A percentile compares a stretch with the other conserved stretches of the same genome.
phyloP scores from a whole-genome alignment of 92 coral and sea anemone genomes.

The Palythoa grandis region DNA sequence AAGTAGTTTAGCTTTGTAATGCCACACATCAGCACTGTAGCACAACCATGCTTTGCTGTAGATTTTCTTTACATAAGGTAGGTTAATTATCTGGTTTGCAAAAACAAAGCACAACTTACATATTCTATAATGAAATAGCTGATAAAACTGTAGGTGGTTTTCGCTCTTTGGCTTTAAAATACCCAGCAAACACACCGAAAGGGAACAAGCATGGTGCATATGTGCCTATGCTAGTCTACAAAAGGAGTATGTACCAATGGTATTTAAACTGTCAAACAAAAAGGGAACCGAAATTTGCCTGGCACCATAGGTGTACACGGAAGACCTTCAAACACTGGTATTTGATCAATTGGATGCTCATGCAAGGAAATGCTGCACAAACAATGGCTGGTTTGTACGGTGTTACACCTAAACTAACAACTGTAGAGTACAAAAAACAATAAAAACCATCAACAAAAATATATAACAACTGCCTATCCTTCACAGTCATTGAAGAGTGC shows the following conservation, averaged over 20 bases:
- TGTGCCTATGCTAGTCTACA: neutral
- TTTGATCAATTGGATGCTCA: constrained; percentile 24
- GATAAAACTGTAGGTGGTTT: constrained; percentile 23
- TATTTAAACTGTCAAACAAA: neutral
- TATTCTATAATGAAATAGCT: neutral
- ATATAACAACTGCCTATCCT: neutral
- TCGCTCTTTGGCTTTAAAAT: neutral
- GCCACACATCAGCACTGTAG: no score
- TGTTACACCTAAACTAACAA: neutral
- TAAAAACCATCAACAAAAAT: constrained; percentile 2
- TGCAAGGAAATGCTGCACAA: neutral
- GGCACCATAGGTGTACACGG: constrained; percentile 10
- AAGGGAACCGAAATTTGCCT: constrained; percentile 16
- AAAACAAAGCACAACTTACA: neutral
- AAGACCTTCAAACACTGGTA: neutral
- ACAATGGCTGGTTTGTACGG: neutral
- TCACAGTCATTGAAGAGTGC: neutral
- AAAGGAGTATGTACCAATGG: constrained; percentile 24
- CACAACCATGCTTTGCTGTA: neutral
- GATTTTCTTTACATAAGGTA: neutral
- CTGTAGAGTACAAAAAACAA: neutral
- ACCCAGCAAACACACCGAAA: constrained; percentile 9
- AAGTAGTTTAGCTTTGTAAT: no score
- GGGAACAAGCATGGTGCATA: neutral
- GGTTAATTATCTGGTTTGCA: neutral